These are phyloP conservation scores for Gymnobelideus leadbeateri DNA, from an alignment of 2,113 vertebrate genomes.

Conservation along the genomic window DNA sequence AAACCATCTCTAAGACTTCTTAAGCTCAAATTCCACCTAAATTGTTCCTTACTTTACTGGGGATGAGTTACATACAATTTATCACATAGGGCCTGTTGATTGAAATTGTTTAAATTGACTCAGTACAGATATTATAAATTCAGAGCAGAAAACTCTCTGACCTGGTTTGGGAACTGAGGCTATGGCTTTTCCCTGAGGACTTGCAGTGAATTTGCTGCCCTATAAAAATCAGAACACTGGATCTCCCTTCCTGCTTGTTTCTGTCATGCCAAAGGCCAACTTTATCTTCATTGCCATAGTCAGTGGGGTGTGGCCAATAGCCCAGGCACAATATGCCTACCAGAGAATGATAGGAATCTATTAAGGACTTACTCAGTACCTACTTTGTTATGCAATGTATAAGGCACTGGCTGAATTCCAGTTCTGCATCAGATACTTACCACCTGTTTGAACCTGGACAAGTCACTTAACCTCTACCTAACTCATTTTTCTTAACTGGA, in stretches of 20 bases:
- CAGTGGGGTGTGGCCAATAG: accelerated
- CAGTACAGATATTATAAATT: slow-evolving; percentile 56
- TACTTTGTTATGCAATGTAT: not conserved
- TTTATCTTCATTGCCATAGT: accelerated
- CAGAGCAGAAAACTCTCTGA: slow-evolving; percentile 16
- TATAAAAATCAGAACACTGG: slow-evolving; percentile 58
- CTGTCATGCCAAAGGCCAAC: not conserved
- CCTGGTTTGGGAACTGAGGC: slow-evolving; percentile 63
- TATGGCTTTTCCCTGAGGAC: slow-evolving; percentile 66
- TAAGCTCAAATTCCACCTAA: slow-evolving; percentile 52
- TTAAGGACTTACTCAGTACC: not conserved
- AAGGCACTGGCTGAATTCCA: not conserved
- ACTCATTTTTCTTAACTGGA: not conserved
- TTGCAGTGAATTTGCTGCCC: slow-evolving; percentile 40
- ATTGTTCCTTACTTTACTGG: slow-evolving; percentile 17
- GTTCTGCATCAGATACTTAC: not conserved
- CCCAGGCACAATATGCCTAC: accelerated
- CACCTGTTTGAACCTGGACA: not conserved
- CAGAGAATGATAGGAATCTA: not conserved
- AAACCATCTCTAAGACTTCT: not conserved
- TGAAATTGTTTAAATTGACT: slow-evolving; percentile 78
- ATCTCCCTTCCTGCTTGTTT: slow-evolving; percentile 4
- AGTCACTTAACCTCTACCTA: not conserved
- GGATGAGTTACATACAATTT: slow-evolving; percentile 58
- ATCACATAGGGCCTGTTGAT: slow-evolving; percentile 53